Evolutionary conservation across 2,113 vertebrate genomes (phyloP).

Genomic region (Gallinago undulata): DNA sequence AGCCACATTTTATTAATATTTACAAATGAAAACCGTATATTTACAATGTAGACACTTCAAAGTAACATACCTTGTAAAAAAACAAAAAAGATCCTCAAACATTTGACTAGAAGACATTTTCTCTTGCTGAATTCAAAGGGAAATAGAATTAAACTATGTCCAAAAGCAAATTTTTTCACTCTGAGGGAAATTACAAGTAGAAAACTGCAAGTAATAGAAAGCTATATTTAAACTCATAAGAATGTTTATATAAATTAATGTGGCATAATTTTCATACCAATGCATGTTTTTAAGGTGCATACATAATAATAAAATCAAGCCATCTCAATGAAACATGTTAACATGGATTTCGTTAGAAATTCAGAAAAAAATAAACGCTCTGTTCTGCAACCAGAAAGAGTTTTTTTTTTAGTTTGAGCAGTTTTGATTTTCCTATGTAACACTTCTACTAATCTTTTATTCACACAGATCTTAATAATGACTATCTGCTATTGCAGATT

Average conservation of each 20-base stretch:
- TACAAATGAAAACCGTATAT: neutral
- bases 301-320: neutral
- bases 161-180: neutral
- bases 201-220: neutral
- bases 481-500: conserved; percentile 13
- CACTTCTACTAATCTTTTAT: neutral
- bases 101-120: neutral
- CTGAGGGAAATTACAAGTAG: neutral
- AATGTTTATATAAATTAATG: neutral
- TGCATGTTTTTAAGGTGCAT: neutral
- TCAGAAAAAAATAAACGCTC: neutral
- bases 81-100: neutral
- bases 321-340: neutral
- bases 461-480: accelerated
- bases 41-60: neutral
- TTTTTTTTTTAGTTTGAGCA: neutral
- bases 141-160: neutral
- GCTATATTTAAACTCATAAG: neutral
- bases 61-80: neutral
- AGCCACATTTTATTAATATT: neutral
- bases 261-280: neutral
- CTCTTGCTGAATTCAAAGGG: neutral
- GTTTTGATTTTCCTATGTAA: neutral
- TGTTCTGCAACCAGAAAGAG: neutral
- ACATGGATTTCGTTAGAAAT: neutral